Evolutionary conservation across 2,113 vertebrate species (phyloP), one percentile per base, ranked within the genome.

Genomic region (Pseudopipra pipra): DNA sequence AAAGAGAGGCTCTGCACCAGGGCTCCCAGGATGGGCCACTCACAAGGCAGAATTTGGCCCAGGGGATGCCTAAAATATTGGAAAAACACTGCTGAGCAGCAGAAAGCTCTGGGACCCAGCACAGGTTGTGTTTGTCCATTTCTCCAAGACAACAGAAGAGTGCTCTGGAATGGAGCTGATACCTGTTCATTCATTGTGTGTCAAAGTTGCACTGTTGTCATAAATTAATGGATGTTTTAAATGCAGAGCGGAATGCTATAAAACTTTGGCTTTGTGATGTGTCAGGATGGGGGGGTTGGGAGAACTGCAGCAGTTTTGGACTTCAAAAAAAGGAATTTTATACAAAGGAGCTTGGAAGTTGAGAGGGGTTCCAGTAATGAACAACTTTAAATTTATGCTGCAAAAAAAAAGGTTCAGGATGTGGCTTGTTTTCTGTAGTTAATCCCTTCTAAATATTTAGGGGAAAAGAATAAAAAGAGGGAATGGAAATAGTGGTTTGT

Each of bases 391-490:
- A 68, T 87, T 94, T 41, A n/a, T 74, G 27, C 9, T 67, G 59
- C 9, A 61, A 85, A 83, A 72, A 79, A 27, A 44, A 11, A 49
- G 33, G 19, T 52, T 83, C 78, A 86, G 47, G 68, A 90, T 84
- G 80, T 89, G 56, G 37, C 44, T 83, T 85, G 15, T 84, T 66
- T 93, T 94, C 30, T 84, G 55, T 66, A 82, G 54, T 67, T 93
- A 92, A 92, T 92, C 31, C 18, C 37, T 66, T 88, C 82, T 94
- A 84, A 90, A 93, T 78, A 93, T 75, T 92, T 82, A 79, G 90
- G 63, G 63, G 27, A 30, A 4, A 37, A 44, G 14, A n/a, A 49
- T 27, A 24, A 27, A 31, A 4, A 81, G 27, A 21, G 31, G 28
- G 55, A 90, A 55, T 39, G 51, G 68, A 92, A 95, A 81, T 47